A percentile compares a stretch with the other conserved stretches of the same genome.
phyloP scores from a whole-genome alignment of 2,113 vertebrate species.

The Pampusana beccarii region DNA sequence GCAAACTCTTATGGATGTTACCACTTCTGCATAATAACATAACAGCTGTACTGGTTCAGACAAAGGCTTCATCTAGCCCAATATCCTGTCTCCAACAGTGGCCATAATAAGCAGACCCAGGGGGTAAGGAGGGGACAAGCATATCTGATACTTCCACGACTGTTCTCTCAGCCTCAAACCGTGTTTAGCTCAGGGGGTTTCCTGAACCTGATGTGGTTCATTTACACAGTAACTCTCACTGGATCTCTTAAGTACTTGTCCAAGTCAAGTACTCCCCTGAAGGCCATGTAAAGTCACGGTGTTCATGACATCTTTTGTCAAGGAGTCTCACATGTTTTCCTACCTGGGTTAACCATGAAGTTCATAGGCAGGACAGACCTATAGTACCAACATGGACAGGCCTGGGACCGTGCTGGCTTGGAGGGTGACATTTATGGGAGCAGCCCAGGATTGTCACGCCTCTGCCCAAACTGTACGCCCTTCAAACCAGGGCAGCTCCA shows the following conservation, averaged over 20 bases:
- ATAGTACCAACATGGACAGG: background rate
- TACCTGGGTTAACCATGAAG: background rate
- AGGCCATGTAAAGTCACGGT: background rate
- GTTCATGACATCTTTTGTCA: background rate
- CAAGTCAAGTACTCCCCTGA: background rate
- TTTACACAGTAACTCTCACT: background rate
- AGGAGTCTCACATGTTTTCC: background rate
- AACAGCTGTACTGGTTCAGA: slow-evolving; percentile 31
- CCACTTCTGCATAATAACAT: background rate
- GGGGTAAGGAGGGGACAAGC: background rate
- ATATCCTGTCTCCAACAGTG: slow-evolving; percentile 29
- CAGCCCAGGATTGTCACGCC: background rate
- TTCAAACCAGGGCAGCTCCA: background rate
- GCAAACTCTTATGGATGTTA: slow-evolving; percentile 11
- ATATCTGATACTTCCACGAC: background rate
- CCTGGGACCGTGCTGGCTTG: background rate
- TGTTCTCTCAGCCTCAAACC: background rate
- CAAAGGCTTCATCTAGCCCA: background rate
- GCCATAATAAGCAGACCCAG: background rate
- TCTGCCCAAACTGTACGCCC: background rate
- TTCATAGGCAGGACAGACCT: background rate
- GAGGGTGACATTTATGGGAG: background rate
- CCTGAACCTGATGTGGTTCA: background rate
- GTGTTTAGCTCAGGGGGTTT: background rate
- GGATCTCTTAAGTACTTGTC: background rate